Percentiles rank a stretch among this genome's conserved stretches.
phyloP scores from a whole-genome alignment of 2,797 vertebrate genomes.

The Propithecus deckenii region DNA sequence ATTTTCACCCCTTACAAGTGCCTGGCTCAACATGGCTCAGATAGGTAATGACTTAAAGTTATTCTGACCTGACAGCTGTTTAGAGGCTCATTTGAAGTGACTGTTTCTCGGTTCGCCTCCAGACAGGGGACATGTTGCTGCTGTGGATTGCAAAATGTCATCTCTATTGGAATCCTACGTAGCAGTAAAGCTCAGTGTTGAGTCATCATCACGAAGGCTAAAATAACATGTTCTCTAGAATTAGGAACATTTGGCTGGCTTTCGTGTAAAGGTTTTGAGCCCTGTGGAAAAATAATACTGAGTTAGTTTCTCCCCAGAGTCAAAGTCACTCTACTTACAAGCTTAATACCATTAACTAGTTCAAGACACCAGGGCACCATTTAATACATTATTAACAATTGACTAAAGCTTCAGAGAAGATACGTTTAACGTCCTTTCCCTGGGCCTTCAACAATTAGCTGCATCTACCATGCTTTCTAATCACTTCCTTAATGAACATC shows the following conservation, averaged over 20 bases:
- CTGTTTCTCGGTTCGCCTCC: constrained; percentile 72
- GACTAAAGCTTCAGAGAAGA: constrained; percentile 56
- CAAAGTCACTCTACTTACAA: constrained; percentile 55
- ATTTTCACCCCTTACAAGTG: constrained; percentile 76
- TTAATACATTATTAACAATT: constrained; percentile 54
- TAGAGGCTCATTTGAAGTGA: constrained; percentile 70
- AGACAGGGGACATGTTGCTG: constrained; percentile 60
- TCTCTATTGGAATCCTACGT: constrained; percentile 67
- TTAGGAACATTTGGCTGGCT: constrained; percentile 75
- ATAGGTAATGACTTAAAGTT: constrained; percentile 68
- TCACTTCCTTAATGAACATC: constrained; percentile 71
- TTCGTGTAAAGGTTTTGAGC: constrained; percentile 70
- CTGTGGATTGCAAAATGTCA: constrained; percentile 71
- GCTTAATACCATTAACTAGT: constrained; percentile 62
- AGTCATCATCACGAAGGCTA: constrained; percentile 69
- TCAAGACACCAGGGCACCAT: constrained; percentile 38
- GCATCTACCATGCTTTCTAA: constrained; percentile 62
- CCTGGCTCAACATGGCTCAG: constrained; percentile 67
- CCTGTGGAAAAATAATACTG: constrained; percentile 67
- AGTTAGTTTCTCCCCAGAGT: constrained; percentile 58
- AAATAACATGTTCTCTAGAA: constrained; percentile 73
- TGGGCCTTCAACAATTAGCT: constrained; percentile 64
- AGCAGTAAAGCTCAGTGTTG: constrained; percentile 49
- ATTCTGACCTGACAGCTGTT: constrained; percentile 73
- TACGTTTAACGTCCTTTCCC: constrained; percentile 47